Evolutionary conservation across 2,888 invertebrate species (phyloP), one percentile per base, ranked within the genome.

Genomic region (Tenthredo livida): DNA sequence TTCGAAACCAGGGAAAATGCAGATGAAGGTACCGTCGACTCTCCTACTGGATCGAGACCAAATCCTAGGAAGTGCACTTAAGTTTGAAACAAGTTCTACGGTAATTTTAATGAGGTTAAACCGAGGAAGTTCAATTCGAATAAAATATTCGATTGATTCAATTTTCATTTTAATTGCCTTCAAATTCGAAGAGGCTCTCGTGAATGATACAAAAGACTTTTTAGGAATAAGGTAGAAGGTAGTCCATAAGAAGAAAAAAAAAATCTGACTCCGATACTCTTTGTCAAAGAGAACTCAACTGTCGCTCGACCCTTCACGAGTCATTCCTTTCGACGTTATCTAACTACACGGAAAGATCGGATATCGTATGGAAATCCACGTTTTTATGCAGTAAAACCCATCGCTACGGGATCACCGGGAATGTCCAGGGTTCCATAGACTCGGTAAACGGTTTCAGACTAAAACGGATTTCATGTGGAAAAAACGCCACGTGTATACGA

Each of bases 361-460:
- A 29, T 17, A n/a, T 29, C 50, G 15, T 50, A 50, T 75, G 70
- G 10, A 37, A 72, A 75, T 47, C 12, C 12, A 47, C 21, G 43
- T 75, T 75, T 75, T 75, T 47, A 47, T 72, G 70, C 21, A 75
- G 75, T 75, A n/a, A 25, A 67, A 67, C 29, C 47, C 50, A 75
- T 25, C 75, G 43, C 10, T 25, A 47, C 7, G 15, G 25, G 21
- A 47, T 75, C 25, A 43, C 5, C 15, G 12, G 25, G 10, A 40
- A 21, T 47, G 40, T 25, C 75, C 43, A 25, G 15, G 21, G 40
- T 47, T 75, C 15, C 17, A 25, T 43, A 25, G 21, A 25, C 4
- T n/a, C 6, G 43, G 75, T 25, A 72, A 72, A 72, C n/a, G 70
- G 33, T 72, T 75, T 50, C 43, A 25, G 47, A 75, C 47, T 43